Evolutionary conservation across 2,888 invertebrate species (phyloP).

Genomic region (Drosophila yooni): DNA sequence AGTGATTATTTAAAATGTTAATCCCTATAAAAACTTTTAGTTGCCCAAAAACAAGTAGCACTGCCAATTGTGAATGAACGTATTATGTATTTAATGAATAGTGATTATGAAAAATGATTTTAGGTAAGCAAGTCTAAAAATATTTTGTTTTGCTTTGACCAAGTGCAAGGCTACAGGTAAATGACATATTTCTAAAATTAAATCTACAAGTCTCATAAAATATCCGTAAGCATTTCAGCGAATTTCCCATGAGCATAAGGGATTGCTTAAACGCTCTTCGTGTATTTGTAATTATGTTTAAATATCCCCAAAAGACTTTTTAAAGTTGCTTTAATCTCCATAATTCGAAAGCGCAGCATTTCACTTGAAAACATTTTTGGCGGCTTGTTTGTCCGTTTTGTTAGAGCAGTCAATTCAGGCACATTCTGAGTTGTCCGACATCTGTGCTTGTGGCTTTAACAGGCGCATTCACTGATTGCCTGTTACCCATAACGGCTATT

Average conservation of each 20-base stretch:
- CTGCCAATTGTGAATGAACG: background rate
- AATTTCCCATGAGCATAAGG: too few species aligned
- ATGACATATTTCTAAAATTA: background rate
- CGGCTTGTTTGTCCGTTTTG: background rate
- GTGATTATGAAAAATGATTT: background rate
- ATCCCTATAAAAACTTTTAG: rapidly evolving
- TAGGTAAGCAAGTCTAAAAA: background rate
- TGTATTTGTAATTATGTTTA: background rate
- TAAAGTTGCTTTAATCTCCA: background rate
- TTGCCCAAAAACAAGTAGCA: background rate
- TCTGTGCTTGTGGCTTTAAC: conserved; percentile 20
- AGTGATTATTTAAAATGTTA: background rate
- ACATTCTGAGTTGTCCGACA: background rate
- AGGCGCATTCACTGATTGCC: conserved; percentile 33
- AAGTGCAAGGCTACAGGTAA: background rate
- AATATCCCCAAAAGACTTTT: background rate
- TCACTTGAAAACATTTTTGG: background rate
- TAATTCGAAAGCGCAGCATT: background rate
- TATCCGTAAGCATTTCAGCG: background rate
- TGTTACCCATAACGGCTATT: conserved; percentile 37
- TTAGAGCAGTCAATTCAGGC: background rate
- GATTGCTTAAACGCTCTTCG: too few species aligned
- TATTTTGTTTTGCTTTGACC: background rate
- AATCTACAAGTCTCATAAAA: background rate
- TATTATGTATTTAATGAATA: background rate